These are phyloP conservation scores for Tachysurus vachellii DNA, from an alignment of 2,113 vertebrate genomes.

Conservation along the genomic window DNA sequence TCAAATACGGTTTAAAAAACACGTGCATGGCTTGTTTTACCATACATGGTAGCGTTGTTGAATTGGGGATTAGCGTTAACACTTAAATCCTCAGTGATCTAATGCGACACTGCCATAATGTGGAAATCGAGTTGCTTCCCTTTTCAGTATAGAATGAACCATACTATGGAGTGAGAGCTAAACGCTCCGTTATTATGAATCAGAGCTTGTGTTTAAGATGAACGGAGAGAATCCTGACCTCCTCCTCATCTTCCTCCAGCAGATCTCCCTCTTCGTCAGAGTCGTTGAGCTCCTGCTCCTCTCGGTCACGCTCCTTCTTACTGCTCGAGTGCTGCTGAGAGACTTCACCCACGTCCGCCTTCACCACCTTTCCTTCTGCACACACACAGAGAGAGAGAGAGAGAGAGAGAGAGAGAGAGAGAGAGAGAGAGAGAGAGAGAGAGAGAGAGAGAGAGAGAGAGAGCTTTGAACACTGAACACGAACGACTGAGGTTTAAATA, in stretches of 20 bases:
- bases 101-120: too few relatives aligned
- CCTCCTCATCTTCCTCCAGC: slow-evolving; percentile 77
- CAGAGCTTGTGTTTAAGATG: background rate
- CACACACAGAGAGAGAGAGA: background rate
- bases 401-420: background rate
- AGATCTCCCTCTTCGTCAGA: slow-evolving; percentile 84
- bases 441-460: background rate
- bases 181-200: background rate
- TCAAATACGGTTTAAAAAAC: too few relatives aligned
- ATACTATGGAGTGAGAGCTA: background rate
- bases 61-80: too few relatives aligned
- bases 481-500: too few relatives aligned
- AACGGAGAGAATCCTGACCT: background rate
- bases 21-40: too few relatives aligned
- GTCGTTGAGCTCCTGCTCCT: slow-evolving; percentile 75
- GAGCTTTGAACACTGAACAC: background rate
- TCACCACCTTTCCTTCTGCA: slow-evolving; percentile 74
- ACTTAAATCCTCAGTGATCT: too few relatives aligned
- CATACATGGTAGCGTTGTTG: background rate
- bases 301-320: slow-evolving; percentile 76
- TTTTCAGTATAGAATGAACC: background rate
- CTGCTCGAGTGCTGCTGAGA: slow-evolving; percentile 68
- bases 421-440: background rate
- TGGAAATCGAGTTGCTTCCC: too few relatives aligned
- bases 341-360: slow-evolving; percentile 69